Conservation (phyloP, 2,888 invertebrate species). For the Conistra vaccinii region DNA sequence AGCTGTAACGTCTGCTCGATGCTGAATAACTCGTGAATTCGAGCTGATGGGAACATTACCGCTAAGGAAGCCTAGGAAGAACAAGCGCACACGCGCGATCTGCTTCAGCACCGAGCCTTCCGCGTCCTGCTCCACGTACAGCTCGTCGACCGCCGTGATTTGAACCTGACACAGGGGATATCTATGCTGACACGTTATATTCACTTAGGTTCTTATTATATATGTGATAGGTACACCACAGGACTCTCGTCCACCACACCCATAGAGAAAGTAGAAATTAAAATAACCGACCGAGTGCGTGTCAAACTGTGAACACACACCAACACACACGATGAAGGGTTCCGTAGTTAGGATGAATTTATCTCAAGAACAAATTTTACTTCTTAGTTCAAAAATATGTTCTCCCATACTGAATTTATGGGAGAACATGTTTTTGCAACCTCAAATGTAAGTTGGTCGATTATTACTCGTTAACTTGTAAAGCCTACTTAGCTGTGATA, state of each 20-base stretch:
- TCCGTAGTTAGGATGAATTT: too few relatives aligned
- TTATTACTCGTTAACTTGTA: too few relatives aligned
- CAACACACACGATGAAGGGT: too few relatives aligned
- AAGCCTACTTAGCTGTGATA: too few relatives aligned
- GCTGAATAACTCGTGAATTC: background rate
- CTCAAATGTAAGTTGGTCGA: too few relatives aligned
- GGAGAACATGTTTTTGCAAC: too few relatives aligned
- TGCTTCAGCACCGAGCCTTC: conserved; percentile 96
- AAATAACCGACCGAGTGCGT: too few relatives aligned
- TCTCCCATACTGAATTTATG: too few relatives aligned
- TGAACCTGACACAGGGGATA: conserved; percentile 92
- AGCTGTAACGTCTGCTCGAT: background rate
- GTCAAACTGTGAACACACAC: too few relatives aligned
- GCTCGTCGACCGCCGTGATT: conserved; percentile 97
- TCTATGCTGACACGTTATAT: background rate
- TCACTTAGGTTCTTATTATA: background rate
- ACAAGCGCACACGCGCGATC: conserved; percentile 98
- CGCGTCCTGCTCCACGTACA: conserved; percentile 96
- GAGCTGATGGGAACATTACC: conserved; percentile 85
- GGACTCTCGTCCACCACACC: background rate
- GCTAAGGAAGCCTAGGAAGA: conserved; percentile 98
- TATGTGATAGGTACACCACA: background rate
- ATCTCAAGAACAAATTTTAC: too few relatives aligned
- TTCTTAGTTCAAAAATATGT: too few relatives aligned
- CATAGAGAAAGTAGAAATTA: background rate